Conservation (phyloP, 2,113 vertebrate genomes). For the Solenodon paradoxus region DNA sequence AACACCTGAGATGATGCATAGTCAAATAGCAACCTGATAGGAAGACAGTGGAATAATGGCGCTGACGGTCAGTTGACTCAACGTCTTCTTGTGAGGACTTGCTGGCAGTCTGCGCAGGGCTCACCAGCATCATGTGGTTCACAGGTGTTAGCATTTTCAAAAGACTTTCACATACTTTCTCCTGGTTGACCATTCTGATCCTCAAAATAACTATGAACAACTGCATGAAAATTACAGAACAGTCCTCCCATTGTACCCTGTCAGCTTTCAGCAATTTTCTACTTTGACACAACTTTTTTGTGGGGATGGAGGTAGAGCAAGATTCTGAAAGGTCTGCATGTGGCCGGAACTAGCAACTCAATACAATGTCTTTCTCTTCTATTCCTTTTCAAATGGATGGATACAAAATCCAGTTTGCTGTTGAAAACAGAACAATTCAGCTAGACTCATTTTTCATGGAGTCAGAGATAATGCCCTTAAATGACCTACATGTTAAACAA, state of each 20-base stretch:
- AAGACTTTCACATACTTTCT: not conserved
- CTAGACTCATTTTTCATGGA: not conserved
- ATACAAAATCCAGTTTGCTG: slow-evolving; percentile 6
- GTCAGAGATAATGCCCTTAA: slow-evolving; percentile 13
- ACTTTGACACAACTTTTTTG: not conserved
- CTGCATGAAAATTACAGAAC: not conserved
- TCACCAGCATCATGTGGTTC: not conserved
- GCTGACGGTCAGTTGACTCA: rapidly evolving
- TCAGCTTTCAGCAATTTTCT: not conserved
- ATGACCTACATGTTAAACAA: not conserved
- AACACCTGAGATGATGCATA: not conserved
- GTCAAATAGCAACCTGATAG: not conserved
- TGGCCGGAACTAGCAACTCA: not conserved
- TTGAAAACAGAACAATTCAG: slow-evolving; percentile 18
- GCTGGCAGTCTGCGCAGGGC: too few relatives aligned
- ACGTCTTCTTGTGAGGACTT: rapidly evolving
- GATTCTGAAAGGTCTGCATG: not conserved
- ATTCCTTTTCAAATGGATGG: not conserved
- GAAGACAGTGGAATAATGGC: not conserved
- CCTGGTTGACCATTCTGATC: not conserved
- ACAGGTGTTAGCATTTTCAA: not conserved
- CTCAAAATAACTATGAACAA: not conserved
- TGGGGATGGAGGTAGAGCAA: not conserved
- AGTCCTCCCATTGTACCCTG: not conserved
- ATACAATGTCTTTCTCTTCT: not conserved